These are phyloP conservation scores for Erebia aethiops DNA, from an alignment of 2,888 invertebrate species.

Conservation along the genomic window DNA sequence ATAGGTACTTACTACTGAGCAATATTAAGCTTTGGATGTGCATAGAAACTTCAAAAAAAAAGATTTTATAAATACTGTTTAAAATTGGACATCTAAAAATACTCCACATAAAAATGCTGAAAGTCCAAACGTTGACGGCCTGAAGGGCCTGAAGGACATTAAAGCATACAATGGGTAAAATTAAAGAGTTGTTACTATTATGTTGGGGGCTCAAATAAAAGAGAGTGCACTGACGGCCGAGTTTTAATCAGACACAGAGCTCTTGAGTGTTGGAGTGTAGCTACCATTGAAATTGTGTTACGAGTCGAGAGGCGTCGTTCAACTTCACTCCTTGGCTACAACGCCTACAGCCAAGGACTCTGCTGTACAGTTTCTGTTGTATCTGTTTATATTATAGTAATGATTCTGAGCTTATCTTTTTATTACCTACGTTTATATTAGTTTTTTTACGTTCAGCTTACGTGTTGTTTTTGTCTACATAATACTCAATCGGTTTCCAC, in stretches of 20 bases:
- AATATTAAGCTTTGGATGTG: no score
- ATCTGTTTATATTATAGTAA: conserved; percentile 1
- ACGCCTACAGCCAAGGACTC: conserved; percentile 10
- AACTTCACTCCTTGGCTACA: conserved; percentile 39
- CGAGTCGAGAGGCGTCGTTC: conserved; percentile 52
- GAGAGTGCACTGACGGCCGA: conserved; percentile 49
- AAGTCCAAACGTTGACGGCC: conserved; percentile 7
- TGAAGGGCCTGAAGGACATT: conserved; percentile 20
- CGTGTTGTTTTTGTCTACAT: neutral
- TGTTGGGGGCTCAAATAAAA: conserved; percentile 55
- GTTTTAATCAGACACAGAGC: conserved; percentile 70
- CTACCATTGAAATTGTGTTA: conserved; percentile 65
- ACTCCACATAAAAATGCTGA: conserved; percentile 9
- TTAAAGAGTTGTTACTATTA: conserved; percentile 40
- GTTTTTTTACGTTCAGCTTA: neutral
- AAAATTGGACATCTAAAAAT: neutral
- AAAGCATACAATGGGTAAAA: conserved; percentile 36
- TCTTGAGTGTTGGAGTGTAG: conserved; percentile 58
- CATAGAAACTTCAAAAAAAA: no score
- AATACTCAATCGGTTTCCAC: neutral
- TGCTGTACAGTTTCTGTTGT: conserved; percentile 13
- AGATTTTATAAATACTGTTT: neutral
- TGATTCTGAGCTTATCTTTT: neutral
- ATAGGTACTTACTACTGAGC: no score
- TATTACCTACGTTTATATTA: neutral